Evolutionary conservation across 2,888 invertebrate species (phyloP), one percentile per base, ranked within the genome.

Genomic region (Sarcophaga variegata): DNA sequence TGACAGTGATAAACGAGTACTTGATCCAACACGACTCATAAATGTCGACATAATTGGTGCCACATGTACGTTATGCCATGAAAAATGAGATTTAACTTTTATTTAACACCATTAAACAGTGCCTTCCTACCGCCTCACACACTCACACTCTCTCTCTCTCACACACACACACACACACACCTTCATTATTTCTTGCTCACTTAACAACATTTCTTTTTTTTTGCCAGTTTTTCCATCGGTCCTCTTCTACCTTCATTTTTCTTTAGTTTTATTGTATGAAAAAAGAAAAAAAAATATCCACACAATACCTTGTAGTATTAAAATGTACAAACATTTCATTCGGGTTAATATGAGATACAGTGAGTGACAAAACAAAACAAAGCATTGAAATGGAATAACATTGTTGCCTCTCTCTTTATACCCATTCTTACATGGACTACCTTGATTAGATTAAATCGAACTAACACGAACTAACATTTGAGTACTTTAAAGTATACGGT

Each of bases 11-110:
- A 84, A 84, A 87, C 84, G 87, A 87, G 87, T 81, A 84, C 76
- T 87, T 87, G 87, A 87, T 84, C 87, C 84, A 87, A 84, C 84
- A 87, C 78, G 87, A 87, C 87, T 87, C 87, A 87, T 87, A 87
- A 87, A 87, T 87, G 87, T 87, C 84, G 84, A 76, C 87, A 84
- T 87, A 87, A 87, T 87, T 87, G 87, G 81, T 87, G 87, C 87
- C 84, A 67, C 87, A 87, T 84, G 87, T 72, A 84, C 81, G 66
- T 81, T 85, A 54, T 87, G 76, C 81, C 79, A 84, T 87, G 84
- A 87, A 87, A 87, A 81, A 87, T 84, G 84, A 87, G 84, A 87
- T 71, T 84, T 81, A 79, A 87, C 84, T 87, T 84, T 86, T 84
- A 76, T 84, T 84, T 84, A 87, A 87, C 76, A 81, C 70, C 83